Base-by-base conservation (phyloP, 1,140 invertebrate species). In the Lycorma delicatula region DNA sequence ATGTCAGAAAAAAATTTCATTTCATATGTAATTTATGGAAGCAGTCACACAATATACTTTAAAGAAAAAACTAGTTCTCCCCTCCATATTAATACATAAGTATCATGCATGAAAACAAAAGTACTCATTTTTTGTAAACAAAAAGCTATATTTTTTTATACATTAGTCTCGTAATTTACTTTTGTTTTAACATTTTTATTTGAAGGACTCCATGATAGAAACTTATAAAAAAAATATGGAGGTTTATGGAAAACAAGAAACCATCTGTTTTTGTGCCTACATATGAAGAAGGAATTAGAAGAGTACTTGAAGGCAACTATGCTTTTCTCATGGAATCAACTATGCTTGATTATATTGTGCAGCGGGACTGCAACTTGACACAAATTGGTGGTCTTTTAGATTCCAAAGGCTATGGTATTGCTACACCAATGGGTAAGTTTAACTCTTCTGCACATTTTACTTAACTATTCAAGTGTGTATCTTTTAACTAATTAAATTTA, bases 311-410 rank as follows among this genome's bases (percentile, higher is more conserved):
- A 65, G 66, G 63, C 18, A 82, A 91, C 68, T 97, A 95, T 70
- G 93, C 93, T 2, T 97, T 92, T 69, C 76, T 97, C 1, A 93
- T 96, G 90, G 93, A 97, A 71, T 95, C 91, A 0, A 91, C 90
- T 2, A 92, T 93, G 77, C 77, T 97, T 29, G 93, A 97, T 69
- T 94, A 91, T 68, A 83, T 82, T 53, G 84, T 91, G 2, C 88
- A 95, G 68, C 76, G 91, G 62, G 84, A 96, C 66, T 97, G 93
- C 71, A 93, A 95, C 70, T 78, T 97, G 18, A 97, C 91, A 22
- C 91, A 96, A 77, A 91, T 97, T 28, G 93, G 92, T 0, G 91
- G 89, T 9, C 76, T 91, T 29, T 72, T 97, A 13, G 93, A 90
- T 63, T 86, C 79, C n/a, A 93, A 93, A 72, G 88, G 83, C 64